Evolutionary conservation across 2,888 invertebrate species (phyloP), one percentile per base, ranked within the genome.

Genomic region (Mechanitis mazaeus): DNA sequence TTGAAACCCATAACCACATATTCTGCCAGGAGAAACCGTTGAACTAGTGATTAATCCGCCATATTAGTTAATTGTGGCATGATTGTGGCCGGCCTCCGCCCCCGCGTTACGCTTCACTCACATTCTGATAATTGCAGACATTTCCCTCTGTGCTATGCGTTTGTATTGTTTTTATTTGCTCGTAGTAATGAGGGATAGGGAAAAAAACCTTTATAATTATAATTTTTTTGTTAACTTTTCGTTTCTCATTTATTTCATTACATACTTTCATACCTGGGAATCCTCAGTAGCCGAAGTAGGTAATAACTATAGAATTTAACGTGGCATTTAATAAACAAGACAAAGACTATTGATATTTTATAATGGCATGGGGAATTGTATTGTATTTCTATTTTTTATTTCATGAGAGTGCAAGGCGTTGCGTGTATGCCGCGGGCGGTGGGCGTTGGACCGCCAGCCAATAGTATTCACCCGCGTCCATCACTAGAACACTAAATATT

Each of bases 381-480:
- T 55, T 55, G 55, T 55, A 35, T 20, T 73, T 72, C 73, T 68
- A 67, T 55, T 55, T 55, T n/a, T 55, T 35, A 20, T 64, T 64
- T 50, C 50, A 50, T 50, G 5, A 63, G 73, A 71, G 69, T 68
- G 73, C 78, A 77, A 78, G 75, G 75, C 75, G 71, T 70, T 65
- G 77, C 77, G 74, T 81, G 80, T 75, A 68, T 64, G 81, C 87
- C 83, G 72, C 81, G 71, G 86, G 87, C 86, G 77, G 80, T 81
- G 81, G 89, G 89, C 87, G 89, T 82, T 73, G 75, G 73, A 69
- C 62, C 54, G 55, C 67, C 74, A 77, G 69, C 87, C 86, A 87
- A 86, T 86, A 64, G 78, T 75, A 69, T 70, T 66, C 71, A 63
- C 33, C 56, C 56, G 73, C 68, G 60, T 68, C 70, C 68, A 62